Percentiles rank a stretch among this genome's conserved stretches.
phyloP scores from a whole-genome alignment of 2,113 vertebrate genomes.

The Mustelus asterias region DNA sequence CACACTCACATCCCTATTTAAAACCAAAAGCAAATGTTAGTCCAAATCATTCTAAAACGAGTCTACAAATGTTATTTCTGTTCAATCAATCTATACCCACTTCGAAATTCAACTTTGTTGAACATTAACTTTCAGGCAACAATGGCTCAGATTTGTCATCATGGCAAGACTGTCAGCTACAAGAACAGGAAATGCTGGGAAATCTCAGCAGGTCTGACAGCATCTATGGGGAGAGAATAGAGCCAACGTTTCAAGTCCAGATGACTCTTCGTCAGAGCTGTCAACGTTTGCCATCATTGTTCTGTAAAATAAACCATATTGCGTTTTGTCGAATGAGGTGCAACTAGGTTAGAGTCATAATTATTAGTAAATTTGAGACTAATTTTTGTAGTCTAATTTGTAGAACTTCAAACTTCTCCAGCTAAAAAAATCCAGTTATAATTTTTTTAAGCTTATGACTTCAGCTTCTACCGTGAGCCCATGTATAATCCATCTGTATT shows the following conservation, averaged over 20 bases:
- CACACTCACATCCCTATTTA: not conserved
- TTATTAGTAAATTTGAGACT: not conserved
- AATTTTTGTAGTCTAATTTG: too few relatives aligned
- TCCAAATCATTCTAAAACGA: not conserved
- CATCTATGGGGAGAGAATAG: too few relatives aligned
- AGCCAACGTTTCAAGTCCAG: too few relatives aligned
- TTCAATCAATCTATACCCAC: not conserved
- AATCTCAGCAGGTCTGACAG: too few relatives aligned
- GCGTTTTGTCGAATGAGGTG: not conserved
- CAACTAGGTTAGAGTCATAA: not conserved
- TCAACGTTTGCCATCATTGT: not conserved
- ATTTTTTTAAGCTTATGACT: not conserved
- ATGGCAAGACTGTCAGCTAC: too few relatives aligned
- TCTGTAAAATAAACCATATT: not conserved
- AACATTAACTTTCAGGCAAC: not conserved
- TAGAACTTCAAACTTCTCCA: too few relatives aligned
- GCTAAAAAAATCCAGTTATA: too few relatives aligned
- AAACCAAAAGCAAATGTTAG: not conserved
- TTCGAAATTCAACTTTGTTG: not conserved
- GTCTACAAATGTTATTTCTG: not conserved
- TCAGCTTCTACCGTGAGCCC: not conserved
- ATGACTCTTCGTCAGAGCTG: too few relatives aligned
- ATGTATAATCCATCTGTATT: not conserved
- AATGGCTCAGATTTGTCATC: not conserved
- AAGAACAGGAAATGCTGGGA: too few relatives aligned